Conservation (phyloP, 2,797 vertebrate species). For the Threskiornis aethiopicus region DNA sequence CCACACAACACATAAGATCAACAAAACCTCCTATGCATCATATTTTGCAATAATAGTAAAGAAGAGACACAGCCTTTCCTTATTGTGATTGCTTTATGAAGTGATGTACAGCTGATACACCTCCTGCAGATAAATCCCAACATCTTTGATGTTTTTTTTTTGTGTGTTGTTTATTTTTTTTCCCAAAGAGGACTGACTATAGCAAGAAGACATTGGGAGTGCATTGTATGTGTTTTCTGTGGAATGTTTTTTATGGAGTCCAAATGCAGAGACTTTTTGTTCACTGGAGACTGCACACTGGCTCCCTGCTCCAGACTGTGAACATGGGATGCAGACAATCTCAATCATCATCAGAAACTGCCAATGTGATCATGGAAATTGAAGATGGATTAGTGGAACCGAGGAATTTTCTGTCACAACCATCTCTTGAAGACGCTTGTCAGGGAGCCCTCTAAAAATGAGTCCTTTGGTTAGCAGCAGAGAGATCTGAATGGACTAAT, state of each 20-base stretch:
- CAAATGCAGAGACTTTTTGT: background rate
- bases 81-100: background rate
- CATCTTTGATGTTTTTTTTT: background rate
- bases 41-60: background rate
- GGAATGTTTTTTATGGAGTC: background rate
- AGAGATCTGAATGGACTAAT: background rate
- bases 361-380: background rate
- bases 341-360: background rate
- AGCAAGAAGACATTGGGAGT: background rate
- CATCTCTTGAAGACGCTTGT: background rate
- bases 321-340: background rate
- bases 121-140: background rate
- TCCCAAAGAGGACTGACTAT: background rate
- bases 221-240: background rate
- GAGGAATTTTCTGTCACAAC: background rate
- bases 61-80: fast-evolving
- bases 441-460: background rate
- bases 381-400: background rate
- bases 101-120: background rate
- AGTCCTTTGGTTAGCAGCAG: background rate
- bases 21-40: background rate
- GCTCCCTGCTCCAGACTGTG: background rate
- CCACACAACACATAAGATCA: background rate
- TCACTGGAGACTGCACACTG: fast-evolving
- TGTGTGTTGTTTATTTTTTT: background rate